phyloP scores from a whole-genome alignment of 2,888 invertebrate genomes.

The Gymnocheta viridis region DNA sequence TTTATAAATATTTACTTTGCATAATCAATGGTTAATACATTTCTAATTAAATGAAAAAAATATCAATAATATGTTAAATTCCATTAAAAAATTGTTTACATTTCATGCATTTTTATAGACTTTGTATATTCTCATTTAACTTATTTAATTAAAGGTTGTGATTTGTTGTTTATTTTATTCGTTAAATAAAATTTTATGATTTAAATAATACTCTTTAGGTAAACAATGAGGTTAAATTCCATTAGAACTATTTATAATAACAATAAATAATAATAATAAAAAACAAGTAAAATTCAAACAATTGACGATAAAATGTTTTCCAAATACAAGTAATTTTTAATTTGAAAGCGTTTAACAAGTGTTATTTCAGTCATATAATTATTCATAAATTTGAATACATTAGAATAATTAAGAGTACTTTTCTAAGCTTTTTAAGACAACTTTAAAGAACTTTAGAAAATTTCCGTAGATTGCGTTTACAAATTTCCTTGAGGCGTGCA shows the following conservation, averaged over 20 bases:
- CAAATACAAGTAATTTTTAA: background rate
- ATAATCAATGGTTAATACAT: slow-evolving; percentile 13
- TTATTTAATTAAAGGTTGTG: slow-evolving; percentile 44
- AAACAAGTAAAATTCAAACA: background rate
- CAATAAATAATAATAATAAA: background rate
- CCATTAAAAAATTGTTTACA: slow-evolving; percentile 25
- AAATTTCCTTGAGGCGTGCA: too few species aligned
- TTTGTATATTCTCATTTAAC: slow-evolving; percentile 1
- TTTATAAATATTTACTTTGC: slow-evolving; percentile 8
- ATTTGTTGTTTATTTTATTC: slow-evolving; percentile 5
- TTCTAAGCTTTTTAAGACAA: too few species aligned
- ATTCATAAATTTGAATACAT: too few species aligned
- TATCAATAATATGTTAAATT: slow-evolving; percentile 22
- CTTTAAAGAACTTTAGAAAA: too few species aligned
- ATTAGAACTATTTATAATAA: slow-evolving; percentile 6
- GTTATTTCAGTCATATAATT: background rate
- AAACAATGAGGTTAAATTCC: slow-evolving; percentile 25
- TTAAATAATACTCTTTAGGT: slow-evolving; percentile 5
- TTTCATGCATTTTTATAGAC: slow-evolving; percentile 7
- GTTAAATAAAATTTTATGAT: slow-evolving; percentile 16
- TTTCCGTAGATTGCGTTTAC: too few species aligned
- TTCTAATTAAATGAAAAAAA: slow-evolving; percentile 10
- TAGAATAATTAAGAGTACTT: too few species aligned
- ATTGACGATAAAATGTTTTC: background rate
- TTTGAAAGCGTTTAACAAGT: background rate